Conservation (phyloP, 2,888 invertebrate species). For the Ectobius pallidus region DNA sequence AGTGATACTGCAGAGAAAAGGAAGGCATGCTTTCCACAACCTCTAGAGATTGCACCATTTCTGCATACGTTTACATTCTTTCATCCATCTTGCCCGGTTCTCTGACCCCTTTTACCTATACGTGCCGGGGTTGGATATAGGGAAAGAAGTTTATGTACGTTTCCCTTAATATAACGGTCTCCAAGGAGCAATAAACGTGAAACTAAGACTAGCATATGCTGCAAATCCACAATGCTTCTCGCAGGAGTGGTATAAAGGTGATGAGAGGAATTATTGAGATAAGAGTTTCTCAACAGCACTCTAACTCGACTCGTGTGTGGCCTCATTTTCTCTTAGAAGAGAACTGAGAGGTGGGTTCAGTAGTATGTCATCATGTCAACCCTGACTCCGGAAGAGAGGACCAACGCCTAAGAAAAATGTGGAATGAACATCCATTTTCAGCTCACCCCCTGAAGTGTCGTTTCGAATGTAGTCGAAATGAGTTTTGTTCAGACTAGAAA, state of each 20-base stretch:
- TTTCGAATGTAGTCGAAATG: neutral
- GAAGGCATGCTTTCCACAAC: neutral
- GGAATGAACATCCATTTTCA: neutral
- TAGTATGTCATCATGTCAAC: neutral
- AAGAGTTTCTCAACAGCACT: neutral
- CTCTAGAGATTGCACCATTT: neutral
- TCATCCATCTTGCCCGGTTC: neutral
- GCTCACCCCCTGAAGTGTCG: neutral
- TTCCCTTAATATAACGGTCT: constrained; percentile 22
- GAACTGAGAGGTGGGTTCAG: no score
- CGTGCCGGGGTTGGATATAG: neutral
- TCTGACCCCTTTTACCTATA: neutral
- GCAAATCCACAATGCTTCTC: neutral
- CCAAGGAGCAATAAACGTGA: neutral
- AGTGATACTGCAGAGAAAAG: neutral
- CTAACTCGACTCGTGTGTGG: neutral
- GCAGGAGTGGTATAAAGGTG: neutral
- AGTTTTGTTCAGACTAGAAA: neutral
- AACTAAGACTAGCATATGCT: neutral
- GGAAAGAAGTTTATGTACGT: constrained; percentile 17
- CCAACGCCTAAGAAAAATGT: neutral
- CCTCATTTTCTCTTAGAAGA: neutral
- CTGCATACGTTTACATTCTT: neutral
- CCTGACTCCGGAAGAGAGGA: neutral
- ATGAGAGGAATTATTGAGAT: neutral